Evolutionary conservation across 2,888 invertebrate species (phyloP).

Genomic region (Plagiodera versicolora): DNA sequence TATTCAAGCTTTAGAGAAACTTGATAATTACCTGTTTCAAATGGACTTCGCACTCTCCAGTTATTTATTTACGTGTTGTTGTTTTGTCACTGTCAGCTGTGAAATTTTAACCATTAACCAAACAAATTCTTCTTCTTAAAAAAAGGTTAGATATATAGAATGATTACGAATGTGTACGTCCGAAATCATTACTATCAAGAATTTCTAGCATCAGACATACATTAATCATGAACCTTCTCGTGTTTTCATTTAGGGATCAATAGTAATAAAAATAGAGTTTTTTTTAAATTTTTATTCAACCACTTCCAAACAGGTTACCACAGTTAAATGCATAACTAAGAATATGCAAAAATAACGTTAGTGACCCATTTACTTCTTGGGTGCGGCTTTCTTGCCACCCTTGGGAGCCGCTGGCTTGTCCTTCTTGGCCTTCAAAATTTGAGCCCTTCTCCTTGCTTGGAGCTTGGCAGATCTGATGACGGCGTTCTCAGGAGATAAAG

Average conservation of each 20-base stretch:
- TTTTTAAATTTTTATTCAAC: slow-evolving; percentile 36
- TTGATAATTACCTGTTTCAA: too few relatives aligned
- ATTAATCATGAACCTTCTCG: too few relatives aligned
- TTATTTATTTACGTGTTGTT: too few relatives aligned
- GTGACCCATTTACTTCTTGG: slow-evolving; percentile 22
- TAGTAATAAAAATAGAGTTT: slow-evolving; percentile 15
- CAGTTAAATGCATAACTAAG: slow-evolving; percentile 36
- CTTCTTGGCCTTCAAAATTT: slow-evolving; percentile 58
- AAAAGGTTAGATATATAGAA: too few relatives aligned
- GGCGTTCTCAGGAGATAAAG: slow-evolving; percentile 49
- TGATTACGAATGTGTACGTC: too few relatives aligned
- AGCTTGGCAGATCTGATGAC: slow-evolving; percentile 59
- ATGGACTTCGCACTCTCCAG: too few relatives aligned
- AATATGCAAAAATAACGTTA: slow-evolving; percentile 28
- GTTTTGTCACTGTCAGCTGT: too few relatives aligned
- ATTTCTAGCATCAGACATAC: too few relatives aligned
- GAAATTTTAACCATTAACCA: too few relatives aligned
- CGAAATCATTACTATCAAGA: too few relatives aligned
- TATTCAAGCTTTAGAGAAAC: too few relatives aligned
- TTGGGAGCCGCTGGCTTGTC: slow-evolving; percentile 57
- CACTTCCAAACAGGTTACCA: slow-evolving; percentile 25
- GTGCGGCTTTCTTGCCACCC: slow-evolving; percentile 28
- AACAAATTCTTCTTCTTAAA: too few relatives aligned
- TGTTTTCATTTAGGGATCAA: background rate
- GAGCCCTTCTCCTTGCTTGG: slow-evolving; percentile 57